Base-by-base conservation (phyloP, 1,140 invertebrate genomes). In the Formica selysi region DNA sequence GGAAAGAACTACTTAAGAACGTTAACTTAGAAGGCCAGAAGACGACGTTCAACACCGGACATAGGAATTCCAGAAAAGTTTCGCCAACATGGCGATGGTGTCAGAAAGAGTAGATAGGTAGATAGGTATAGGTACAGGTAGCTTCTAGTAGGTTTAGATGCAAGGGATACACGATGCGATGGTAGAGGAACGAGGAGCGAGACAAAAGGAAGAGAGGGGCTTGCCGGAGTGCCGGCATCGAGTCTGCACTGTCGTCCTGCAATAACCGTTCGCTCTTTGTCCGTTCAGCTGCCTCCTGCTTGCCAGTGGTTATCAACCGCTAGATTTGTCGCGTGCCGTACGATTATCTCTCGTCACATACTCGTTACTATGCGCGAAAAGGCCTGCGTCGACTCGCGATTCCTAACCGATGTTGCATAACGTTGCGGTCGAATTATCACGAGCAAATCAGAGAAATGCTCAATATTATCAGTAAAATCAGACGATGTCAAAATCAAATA, bases 231-330 rank as follows among this genome's bases (percentile, higher is more conserved):
- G 87, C 85, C 86, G 83, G 71, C 87, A 88, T 90, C 87, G 90
- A 88, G 84, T 91, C 89, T 91, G 86, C 87, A 87, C 89, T 92
- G 91, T 91, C 91, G 91, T 92, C 91, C 91, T 93, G 93, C 92
- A 95, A 93, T 94, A 92, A 94, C 93, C 91, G 92, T 94, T 94
- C 91, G 91, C 91, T 94, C 94, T 94, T 94, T 94, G 93, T 95
- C 92, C 93, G 93, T 89, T 94, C 93, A 94, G 93, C 93, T 94
- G 93, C 94, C 94, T 95, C 89, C 91, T 93, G 92, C 91, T 87
- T 76, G 81, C 67, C 92, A 93, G 91, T 88, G 93, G 92, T 93
- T 94, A 92, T 92, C 93, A 91, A 89, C 83, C 84, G 16, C 48
- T 51, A 19, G 32, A 13, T 48, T 48, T 71, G 26, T 67, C 73